Evolutionary conservation across 2,888 invertebrate genomes (phyloP), one percentile per base, ranked within the genome.

Genomic region (Brachypalpus laphriformis): DNA sequence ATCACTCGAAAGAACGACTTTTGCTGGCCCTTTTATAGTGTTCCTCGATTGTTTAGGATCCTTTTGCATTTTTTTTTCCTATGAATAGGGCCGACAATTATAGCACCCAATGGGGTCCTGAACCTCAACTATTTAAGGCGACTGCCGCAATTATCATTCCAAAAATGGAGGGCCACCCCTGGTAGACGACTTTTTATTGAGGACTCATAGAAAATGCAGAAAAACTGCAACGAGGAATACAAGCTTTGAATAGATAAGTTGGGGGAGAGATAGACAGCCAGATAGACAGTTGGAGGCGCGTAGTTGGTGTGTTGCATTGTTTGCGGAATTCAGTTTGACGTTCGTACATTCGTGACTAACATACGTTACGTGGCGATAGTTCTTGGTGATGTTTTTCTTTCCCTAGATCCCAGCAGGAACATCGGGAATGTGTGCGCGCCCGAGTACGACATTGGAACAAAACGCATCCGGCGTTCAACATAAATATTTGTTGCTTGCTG

Each of bases 381-480:
- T 71, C 66, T 63, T 61, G 59, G 34, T 54, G 59, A 42, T 51
- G 7, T 45, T 76, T 57, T 25, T 16, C 25, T 16, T 34, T 0
- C 14, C 42, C 47, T 47, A 28, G 9, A 22, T 42, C 28, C 40
- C 47, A 9, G 4, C 9, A n/a, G 28, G 9, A 54, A 40, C 25
- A 25, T 9, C 31, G 20, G 63, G 65, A 75, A 70, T 76, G 57
- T 45, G 54, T 71, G 59, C 65, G 18, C 31, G 7, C 7, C n/a
- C 51, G 66, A 45, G 59, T 45, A 63, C 70, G 16, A 37, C 71
- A 59, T 57, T 74, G 70, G 59, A 85, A 81, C 85, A 80, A 85
- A 81, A 85, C 75, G 85, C 85, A 85, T 85, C 85, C 80, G 80
- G 85, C 71, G 76, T 85, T 85, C 66, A 85, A 85, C 85, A 85